Base-by-base conservation (phyloP, 1,140 invertebrate species). In the Zaprionus tsacasi region DNA sequence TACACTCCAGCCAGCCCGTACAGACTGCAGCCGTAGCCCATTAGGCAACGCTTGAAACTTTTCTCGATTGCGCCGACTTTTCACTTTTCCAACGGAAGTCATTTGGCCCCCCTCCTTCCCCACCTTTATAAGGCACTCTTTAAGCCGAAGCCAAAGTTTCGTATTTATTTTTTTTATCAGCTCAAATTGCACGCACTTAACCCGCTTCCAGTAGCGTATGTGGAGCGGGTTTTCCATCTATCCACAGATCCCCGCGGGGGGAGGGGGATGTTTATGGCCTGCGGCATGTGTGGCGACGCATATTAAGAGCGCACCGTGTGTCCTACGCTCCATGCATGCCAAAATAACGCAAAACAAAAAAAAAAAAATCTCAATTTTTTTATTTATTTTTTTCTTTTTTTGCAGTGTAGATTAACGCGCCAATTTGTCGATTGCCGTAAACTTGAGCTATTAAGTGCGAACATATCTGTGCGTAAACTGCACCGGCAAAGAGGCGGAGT, bases 391-490 rank as follows among this genome's bases (percentile, higher is more conserved):
- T 43, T 35, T 59, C 2, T 21, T 21, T 35, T 38, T 58, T 75
- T 50, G 52, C 57, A 60, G 48, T 65, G 67, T 59, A 86, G 78
- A 89, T 89, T 89, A 89, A 76, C 77, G 64, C 69, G 74, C 63
- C 85, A 89, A 89, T 89, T 89, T 89, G 85, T 89, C 85, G 85
- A 79, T 88, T 76, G 78, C 85, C 82, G 76, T 89, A 89, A 89
- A 89, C 85, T 89, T 89, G 85, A 89, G 85, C 86, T 89, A 89
- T 89, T 89, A 89, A 89, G 85, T 89, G 85, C 86, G 85, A 89
- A 89, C 80, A 89, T 79, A 85, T 89, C 82, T 78, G 60, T 71
- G 85, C 67, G 61, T 72, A 67, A 78, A 70, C 66, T 70, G 72
- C 72, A 64, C 52, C 52, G 68, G 68, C 43, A 57, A 65, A 65